These are phyloP conservation scores for Rhagoletis pomonella DNA, from an alignment of 1,140 invertebrate genomes.

Conservation along the genomic window DNA sequence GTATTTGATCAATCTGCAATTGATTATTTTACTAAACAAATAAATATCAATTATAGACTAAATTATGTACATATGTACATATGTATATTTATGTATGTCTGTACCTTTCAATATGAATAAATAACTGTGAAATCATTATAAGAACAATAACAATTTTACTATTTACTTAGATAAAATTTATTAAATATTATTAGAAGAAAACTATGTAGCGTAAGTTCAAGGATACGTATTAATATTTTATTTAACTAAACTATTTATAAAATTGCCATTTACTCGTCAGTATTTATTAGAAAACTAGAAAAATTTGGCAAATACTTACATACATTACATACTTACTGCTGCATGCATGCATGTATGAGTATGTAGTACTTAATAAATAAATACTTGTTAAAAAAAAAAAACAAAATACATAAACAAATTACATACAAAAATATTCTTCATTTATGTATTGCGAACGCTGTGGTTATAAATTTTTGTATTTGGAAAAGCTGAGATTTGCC, in stretches of 20 bases:
- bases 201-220: not conserved
- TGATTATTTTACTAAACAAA: too few species aligned
- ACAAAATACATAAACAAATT: not conserved
- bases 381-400: not conserved
- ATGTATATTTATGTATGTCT: not conserved
- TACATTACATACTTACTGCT: constrained; percentile 1
- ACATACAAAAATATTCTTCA: not conserved
- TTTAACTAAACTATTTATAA: constrained; percentile 20
- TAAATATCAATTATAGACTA: constrained; percentile 1
- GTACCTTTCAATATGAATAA: not conserved
- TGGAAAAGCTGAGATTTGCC: not conserved
- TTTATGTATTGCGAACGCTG: not conserved
- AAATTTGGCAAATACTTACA: not conserved
- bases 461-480: constrained; percentile 19
- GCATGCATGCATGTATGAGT: not conserved
- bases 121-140: constrained; percentile 32
- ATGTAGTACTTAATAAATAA: not conserved
- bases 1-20: too few species aligned
- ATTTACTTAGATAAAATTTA: constrained; percentile 2
- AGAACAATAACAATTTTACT: constrained; percentile 30
- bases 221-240: not conserved
- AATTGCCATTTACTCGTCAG: constrained; percentile 48
- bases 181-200: constrained; percentile 19
- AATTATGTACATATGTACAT: not conserved
- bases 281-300: constrained; percentile 44